These are phyloP conservation scores for Phrynocephalus forsythii DNA, from an alignment of 2,797 vertebrate species.

Conservation along the genomic window DNA sequence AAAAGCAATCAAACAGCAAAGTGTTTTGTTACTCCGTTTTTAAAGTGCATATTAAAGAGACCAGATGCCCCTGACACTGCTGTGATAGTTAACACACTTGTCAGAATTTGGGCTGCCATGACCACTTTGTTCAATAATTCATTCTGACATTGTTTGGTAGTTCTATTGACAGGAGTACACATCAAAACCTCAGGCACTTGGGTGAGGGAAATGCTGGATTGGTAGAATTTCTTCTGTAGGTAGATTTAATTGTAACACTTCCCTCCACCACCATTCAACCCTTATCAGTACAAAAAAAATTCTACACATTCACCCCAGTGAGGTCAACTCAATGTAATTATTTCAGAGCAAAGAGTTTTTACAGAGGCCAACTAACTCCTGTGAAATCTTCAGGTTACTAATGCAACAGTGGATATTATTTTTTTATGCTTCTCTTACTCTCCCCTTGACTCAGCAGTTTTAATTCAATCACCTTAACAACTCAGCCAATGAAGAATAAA, in stretches of 20 bases:
- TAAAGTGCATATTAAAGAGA: slow-evolving; percentile 24
- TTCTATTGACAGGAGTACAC: slow-evolving; percentile 28
- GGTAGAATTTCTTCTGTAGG: not conserved
- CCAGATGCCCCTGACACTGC: not conserved
- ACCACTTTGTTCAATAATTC: slow-evolving; percentile 30
- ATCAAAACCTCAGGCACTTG: slow-evolving; percentile 18
- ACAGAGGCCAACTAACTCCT: not conserved
- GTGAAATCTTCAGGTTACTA: slow-evolving; percentile 30
- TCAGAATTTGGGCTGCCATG: slow-evolving; percentile 9
- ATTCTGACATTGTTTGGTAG: slow-evolving; percentile 27
- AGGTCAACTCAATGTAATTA: not conserved
- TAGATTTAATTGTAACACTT: too few species aligned
- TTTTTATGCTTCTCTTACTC: slow-evolving; percentile 49
- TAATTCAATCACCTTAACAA: slow-evolving; percentile 65
- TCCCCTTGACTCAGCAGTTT: slow-evolving; percentile 55
- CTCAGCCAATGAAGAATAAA: slow-evolving; percentile 58
- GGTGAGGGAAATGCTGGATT: slow-evolving; percentile 1
- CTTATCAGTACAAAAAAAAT: not conserved
- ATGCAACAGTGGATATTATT: slow-evolving; percentile 47
- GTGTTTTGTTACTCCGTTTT: not conserved
- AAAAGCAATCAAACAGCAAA: not conserved
- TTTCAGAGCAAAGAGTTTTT: not conserved
- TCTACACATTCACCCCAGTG: too few species aligned
- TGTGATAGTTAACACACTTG: slow-evolving; percentile 3
- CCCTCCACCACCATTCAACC: not conserved